Conservation (phyloP, 2,888 invertebrate genomes). For the Agrotis clavis region DNA sequence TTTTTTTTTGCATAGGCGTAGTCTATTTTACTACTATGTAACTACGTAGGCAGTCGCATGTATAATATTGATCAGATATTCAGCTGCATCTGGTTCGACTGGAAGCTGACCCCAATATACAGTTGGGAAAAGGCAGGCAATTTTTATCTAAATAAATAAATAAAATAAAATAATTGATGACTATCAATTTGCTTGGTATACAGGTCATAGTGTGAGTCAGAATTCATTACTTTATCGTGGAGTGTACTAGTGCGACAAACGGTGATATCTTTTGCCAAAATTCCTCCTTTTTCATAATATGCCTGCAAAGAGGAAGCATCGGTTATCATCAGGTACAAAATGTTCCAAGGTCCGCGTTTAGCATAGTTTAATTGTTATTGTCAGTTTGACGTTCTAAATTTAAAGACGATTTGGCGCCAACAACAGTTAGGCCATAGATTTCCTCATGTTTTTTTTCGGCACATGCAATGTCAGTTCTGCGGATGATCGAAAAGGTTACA, state of each 20-base stretch:
- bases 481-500: constrained; percentile 50
- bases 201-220: too few species aligned
- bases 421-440: constrained; percentile 43
- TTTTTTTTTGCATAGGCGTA: too few species aligned
- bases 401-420: constrained; percentile 54
- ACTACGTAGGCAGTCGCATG: too few species aligned
- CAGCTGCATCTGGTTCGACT: too few species aligned
- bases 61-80: too few species aligned
- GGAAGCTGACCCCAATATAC: too few species aligned
- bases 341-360: constrained; percentile 29
- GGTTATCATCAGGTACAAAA: constrained; percentile 2
- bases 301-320: background rate
- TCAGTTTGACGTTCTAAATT: constrained; percentile 45
- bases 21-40: too few species aligned
- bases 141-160: too few species aligned
- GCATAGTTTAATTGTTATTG: constrained; percentile 22
- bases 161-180: too few species aligned
- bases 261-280: background rate
- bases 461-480: constrained; percentile 39
- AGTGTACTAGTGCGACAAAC: too few species aligned
- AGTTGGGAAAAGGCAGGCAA: too few species aligned
- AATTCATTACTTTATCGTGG: background rate
- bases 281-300: background rate
- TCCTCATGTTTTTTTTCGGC: constrained; percentile 56
- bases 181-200: too few species aligned